Conservation (phyloP, 2,888 invertebrate species). For the Netelia fuscicornis region DNA sequence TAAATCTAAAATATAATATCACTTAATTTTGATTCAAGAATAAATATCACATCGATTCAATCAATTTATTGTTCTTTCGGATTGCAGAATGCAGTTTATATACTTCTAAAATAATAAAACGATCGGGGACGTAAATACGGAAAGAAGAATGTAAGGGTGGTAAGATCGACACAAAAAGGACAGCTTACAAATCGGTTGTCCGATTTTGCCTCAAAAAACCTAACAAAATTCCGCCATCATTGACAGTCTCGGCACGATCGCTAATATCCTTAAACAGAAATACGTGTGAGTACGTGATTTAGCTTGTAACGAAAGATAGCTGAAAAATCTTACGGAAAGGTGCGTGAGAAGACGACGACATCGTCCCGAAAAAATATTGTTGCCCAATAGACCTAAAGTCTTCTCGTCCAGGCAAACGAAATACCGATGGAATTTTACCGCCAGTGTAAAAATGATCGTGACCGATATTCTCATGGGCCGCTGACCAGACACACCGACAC, state of each 20-base stretch:
- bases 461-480: slow-evolving; percentile 40
- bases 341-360: slow-evolving; percentile 21
- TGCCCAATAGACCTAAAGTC: slow-evolving; percentile 31
- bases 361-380: slow-evolving; percentile 32
- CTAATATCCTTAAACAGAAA: slow-evolving; percentile 30
- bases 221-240: slow-evolving; percentile 24
- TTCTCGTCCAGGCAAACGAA: neutral
- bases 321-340: neutral
- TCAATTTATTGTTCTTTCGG: too few relatives aligned
- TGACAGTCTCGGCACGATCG: slow-evolving; percentile 27
- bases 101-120: too few relatives aligned
- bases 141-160: neutral
- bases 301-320: neutral
- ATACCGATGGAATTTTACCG: slow-evolving; percentile 12
- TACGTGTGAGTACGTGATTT: slow-evolving; percentile 1
- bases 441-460: slow-evolving; percentile 15
- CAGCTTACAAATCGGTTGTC: neutral
- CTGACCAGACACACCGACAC: slow-evolving; percentile 30
- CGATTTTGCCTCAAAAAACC: neutral
- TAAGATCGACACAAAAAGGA: neutral
- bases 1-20: too few relatives aligned
- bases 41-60: too few relatives aligned
- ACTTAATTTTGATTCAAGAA: too few relatives aligned
- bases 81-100: too few relatives aligned
- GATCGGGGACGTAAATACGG: neutral